Percentiles rank a stretch among this genome's conserved stretches.
These are phyloP conservation scores for Pogonophryne albipinna DNA, from an alignment of 2,797 vertebrate genomes.

Conservation along the genomic window DNA sequence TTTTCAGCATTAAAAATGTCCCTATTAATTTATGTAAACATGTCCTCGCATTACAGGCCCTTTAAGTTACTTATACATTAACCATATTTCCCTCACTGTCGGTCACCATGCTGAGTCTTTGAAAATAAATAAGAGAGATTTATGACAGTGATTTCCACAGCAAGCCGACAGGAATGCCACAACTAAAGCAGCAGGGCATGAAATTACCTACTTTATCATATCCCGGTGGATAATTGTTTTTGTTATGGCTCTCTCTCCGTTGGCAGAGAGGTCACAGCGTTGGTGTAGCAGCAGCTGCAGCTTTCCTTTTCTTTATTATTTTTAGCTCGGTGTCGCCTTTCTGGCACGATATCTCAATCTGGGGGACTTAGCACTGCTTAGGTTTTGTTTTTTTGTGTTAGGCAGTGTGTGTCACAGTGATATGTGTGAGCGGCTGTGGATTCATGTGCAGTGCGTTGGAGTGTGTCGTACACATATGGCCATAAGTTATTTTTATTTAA, in stretches of 20 bases:
- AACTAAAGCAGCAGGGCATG: constrained; percentile 82
- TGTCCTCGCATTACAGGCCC: no score
- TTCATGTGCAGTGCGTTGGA: constrained; percentile 2
- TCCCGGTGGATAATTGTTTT: constrained; percentile 82
- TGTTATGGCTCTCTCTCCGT: constrained; percentile 69
- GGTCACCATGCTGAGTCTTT: constrained; percentile 39
- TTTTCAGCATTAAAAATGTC: no score
- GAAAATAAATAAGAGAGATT: constrained; percentile 73
- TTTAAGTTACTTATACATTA: not conserved
- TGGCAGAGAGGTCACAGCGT: constrained; percentile 68
- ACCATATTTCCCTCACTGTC: constrained; percentile 21
- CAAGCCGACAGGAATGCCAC: constrained; percentile 73
- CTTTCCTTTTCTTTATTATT: constrained; percentile 36
- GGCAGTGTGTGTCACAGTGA: constrained; percentile 16
- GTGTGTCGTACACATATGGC: constrained; percentile 47
- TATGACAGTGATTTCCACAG: constrained; percentile 73
- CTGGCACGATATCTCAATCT: constrained; percentile 65
- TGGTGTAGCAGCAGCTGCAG: constrained; percentile 66
- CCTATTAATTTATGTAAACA: no score
- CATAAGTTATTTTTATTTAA: constrained; percentile 61
- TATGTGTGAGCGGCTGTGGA: constrained; percentile 26
- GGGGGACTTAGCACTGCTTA: constrained; percentile 53
- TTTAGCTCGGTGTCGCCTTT: constrained; percentile 60
- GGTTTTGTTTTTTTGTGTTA: constrained; percentile 29
- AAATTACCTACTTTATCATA: constrained; percentile 86